phyloP scores from a whole-genome alignment of 2,888 invertebrate species.

The Syrista parreyssii region DNA sequence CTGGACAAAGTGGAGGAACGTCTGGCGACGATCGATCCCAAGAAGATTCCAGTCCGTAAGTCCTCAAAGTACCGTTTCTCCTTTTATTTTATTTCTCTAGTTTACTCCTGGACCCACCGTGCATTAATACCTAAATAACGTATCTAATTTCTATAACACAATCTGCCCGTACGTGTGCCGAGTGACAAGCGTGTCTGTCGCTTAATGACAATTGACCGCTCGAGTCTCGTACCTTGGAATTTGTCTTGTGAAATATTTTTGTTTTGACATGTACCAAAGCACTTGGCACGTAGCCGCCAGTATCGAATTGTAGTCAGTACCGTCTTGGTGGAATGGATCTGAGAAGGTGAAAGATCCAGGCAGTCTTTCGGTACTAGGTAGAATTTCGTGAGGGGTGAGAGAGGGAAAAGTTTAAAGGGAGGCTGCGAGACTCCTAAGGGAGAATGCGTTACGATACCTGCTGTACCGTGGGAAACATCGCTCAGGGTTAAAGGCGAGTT shows the following conservation, averaged over 20 bases:
- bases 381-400: not conserved
- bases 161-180: not conserved
- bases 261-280: not conserved
- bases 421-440: not conserved
- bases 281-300: not conserved
- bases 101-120: not conserved
- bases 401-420: not conserved
- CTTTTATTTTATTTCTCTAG: not conserved
- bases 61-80: constrained; percentile 52
- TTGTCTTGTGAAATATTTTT: not conserved
- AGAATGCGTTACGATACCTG: constrained; percentile 36
- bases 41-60: constrained; percentile 95
- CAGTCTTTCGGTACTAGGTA: not conserved
- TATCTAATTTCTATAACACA: not conserved
- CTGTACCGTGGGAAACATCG: constrained; percentile 58
- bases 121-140: not conserved
- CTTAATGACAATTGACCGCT: not conserved
- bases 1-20: constrained; percentile 78
- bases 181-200: not conserved
- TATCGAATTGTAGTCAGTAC: not conserved
- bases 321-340: not conserved
- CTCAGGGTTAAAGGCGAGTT: constrained; percentile 45
- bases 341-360: not conserved
- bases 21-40: constrained; percentile 83
- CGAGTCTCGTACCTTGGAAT: not conserved